Conservation (phyloP, 2,888 invertebrate genomes). For the Stratiomys singularior region DNA sequence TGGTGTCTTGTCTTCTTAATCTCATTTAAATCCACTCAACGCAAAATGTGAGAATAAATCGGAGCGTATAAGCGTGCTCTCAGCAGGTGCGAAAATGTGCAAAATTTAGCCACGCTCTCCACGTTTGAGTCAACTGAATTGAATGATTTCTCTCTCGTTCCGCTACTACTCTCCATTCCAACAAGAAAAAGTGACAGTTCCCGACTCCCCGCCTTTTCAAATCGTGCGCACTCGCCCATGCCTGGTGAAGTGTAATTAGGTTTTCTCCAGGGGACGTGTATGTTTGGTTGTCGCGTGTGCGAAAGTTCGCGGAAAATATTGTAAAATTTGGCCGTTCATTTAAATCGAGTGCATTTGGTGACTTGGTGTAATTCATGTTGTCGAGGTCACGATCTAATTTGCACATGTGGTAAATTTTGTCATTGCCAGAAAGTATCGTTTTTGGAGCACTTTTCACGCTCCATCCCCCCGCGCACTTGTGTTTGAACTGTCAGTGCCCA, state of each 20-base stretch:
- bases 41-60: too few species aligned
- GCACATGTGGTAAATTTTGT: neutral
- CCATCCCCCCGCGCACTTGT: neutral
- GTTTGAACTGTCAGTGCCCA: neutral
- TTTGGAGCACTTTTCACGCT: neutral
- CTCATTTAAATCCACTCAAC: too few species aligned
- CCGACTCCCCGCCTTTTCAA: conserved; percentile 2
- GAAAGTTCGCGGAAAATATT: conserved; percentile 2
- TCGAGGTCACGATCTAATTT: neutral
- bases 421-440: conserved; percentile 1
- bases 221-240: neutral
- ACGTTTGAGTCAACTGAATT: neutral
- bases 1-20: neutral
- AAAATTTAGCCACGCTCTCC: neutral
- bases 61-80: neutral
- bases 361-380: neutral
- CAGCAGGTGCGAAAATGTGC: conserved; percentile 7
- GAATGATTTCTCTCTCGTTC: conserved; percentile 1
- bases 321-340: neutral
- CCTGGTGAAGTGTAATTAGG: neutral
- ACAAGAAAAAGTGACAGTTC: conserved; percentile 29
- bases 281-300: neutral
- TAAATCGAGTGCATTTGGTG: neutral
- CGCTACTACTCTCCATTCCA: conserved; percentile 17
- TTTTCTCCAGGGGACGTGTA: conserved; percentile 8